Conservation (phyloP, 2,797 vertebrate genomes). For the Sorex maritimensis region DNA sequence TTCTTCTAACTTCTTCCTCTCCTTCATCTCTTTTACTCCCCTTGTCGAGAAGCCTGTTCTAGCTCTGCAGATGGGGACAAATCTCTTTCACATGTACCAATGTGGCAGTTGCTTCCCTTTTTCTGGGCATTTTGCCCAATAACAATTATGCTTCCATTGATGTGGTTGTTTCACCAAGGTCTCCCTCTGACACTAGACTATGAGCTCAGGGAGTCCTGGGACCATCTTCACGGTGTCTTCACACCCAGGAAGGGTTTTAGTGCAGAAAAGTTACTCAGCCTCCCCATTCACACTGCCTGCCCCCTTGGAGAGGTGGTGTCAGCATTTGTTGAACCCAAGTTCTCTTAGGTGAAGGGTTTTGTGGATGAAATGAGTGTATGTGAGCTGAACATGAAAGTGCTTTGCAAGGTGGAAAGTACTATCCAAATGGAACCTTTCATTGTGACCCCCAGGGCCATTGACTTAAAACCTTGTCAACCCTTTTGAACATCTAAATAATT, state of each 20-base stretch:
- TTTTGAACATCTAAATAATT: conserved; percentile 58
- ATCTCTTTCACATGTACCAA: background rate
- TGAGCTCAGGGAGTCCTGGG: background rate
- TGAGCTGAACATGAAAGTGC: background rate
- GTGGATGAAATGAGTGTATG: background rate
- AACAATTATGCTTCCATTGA: conserved; percentile 10
- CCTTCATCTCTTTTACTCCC: background rate
- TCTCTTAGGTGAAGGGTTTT: conserved; percentile 7
- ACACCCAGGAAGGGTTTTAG: background rate
- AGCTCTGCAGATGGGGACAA: background rate
- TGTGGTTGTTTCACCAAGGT: background rate
- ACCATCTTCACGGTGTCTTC: background rate
- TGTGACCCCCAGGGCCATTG: background rate
- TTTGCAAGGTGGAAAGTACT: conserved; percentile 27
- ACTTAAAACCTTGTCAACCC: conserved; percentile 1
- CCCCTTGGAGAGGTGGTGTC: background rate
- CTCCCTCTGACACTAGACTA: background rate
- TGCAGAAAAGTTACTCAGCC: background rate
- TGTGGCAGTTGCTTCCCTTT: conserved; percentile 29
- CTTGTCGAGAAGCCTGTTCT: conserved; percentile 20
- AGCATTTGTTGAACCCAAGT: conserved; percentile 7
- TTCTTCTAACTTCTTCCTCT: background rate
- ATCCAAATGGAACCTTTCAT: conserved; percentile 4
- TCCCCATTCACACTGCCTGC: background rate
- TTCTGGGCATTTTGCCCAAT: background rate